These are phyloP conservation scores for Propithecus perrieri DNA, from an alignment of 2,797 vertebrate genomes.

Conservation along the genomic window DNA sequence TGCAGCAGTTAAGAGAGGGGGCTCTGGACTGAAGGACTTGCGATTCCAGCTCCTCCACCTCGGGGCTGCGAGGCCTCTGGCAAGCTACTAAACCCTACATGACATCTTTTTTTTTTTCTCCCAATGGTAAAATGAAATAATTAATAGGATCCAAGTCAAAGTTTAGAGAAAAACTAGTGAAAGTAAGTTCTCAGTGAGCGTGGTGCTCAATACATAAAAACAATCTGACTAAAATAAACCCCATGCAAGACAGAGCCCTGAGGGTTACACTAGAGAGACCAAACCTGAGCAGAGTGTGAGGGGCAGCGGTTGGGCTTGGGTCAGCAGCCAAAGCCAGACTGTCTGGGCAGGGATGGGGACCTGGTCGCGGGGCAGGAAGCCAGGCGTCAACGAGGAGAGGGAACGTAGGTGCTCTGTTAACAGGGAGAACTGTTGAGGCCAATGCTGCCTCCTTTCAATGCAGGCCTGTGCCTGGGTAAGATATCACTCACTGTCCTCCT, in stretches of 20 bases:
- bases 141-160: neutral
- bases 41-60: neutral
- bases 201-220: neutral
- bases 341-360: rapidly evolving
- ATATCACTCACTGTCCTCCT: neutral
- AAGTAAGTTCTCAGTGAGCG: neutral
- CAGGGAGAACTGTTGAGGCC: rapidly evolving
- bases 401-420: too few species aligned
- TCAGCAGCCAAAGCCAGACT: neutral
- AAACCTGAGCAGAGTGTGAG: neutral
- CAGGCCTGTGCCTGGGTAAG: neutral
- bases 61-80: neutral
- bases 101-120: neutral
- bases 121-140: neutral
- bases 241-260: neutral
- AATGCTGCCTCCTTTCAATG: neutral
- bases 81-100: neutral
- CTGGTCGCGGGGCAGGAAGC: too few species aligned
- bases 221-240: neutral
- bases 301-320: rapidly evolving
- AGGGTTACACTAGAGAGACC: neutral
- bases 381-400: rapidly evolving
- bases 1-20: rapidly evolving
- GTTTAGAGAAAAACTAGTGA: neutral
- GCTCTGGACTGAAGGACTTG: neutral